These are phyloP conservation scores for Stenopsyche tienmushanensis DNA, from an alignment of 1,140 invertebrate genomes.

Conservation along the genomic window DNA sequence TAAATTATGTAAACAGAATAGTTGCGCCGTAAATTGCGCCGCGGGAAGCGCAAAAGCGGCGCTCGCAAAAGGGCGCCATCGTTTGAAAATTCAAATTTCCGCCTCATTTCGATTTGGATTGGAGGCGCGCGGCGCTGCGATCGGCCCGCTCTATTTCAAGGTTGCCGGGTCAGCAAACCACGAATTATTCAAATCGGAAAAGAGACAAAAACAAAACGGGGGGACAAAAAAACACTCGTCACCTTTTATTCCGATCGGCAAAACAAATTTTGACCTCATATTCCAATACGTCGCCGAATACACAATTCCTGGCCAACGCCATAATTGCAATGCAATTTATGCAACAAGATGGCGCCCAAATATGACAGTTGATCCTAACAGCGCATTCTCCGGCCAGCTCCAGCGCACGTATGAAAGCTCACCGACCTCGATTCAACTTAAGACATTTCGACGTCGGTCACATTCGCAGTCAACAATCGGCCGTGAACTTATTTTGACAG, in stretches of 20 bases:
- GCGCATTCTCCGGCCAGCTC: too few relatives aligned
- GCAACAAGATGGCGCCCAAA: too few relatives aligned
- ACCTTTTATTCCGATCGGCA: constrained; percentile 26
- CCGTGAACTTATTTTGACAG: constrained; percentile 42
- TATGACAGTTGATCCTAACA: too few relatives aligned
- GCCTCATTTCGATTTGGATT: constrained; percentile 2
- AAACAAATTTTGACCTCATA: constrained; percentile 35
- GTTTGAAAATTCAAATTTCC: too few relatives aligned
- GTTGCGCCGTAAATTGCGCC: too few relatives aligned
- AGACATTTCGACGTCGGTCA: too few relatives aligned
- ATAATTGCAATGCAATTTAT: too few relatives aligned
- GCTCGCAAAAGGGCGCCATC: too few relatives aligned
- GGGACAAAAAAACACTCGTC: constrained; percentile 23
- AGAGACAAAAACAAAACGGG: constrained; percentile 23
- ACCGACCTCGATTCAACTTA: too few relatives aligned
- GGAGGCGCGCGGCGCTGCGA: not conserved
- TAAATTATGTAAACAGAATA: too few relatives aligned
- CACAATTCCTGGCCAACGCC: not conserved
- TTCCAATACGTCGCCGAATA: not conserved
- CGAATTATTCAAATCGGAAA: constrained; percentile 34
- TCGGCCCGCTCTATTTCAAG: constrained; percentile 37
- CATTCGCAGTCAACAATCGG: constrained; percentile 38
- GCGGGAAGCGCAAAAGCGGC: too few relatives aligned
- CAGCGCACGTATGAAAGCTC: too few relatives aligned
- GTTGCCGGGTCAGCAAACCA: constrained; percentile 42